These are phyloP conservation scores for Numenius arquata DNA, from an alignment of 2,113 vertebrate genomes.

Conservation along the genomic window DNA sequence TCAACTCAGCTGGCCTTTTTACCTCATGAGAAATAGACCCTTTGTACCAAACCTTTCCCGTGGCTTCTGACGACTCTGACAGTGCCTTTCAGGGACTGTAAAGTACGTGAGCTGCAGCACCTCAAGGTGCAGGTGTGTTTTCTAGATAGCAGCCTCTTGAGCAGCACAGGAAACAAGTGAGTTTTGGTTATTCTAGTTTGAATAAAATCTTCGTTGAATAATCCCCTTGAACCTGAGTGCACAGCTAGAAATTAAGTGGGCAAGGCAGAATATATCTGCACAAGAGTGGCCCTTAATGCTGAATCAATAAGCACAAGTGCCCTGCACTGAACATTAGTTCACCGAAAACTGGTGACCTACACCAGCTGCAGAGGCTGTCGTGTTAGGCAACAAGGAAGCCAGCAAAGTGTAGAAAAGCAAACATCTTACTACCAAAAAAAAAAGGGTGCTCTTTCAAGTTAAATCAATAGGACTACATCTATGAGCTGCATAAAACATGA, in stretches of 20 bases:
- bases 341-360: background rate
- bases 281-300: background rate
- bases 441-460: background rate
- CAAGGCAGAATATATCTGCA: background rate
- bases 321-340: background rate
- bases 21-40: fast-evolving
- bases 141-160: background rate
- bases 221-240: background rate
- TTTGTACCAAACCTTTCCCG: background rate
- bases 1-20: background rate
- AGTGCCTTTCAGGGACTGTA: background rate
- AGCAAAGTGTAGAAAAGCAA: background rate
- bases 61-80: background rate
- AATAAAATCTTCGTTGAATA: background rate
- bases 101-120: background rate
- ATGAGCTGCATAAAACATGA: constrained; percentile 56
- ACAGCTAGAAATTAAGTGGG: background rate
- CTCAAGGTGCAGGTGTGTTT: background rate
- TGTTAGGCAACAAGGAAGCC: background rate
- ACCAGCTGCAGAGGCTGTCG: background rate
- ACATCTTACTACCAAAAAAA: background rate
- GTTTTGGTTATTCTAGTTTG: background rate
- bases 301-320: background rate
- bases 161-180: background rate
- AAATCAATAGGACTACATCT: constrained; percentile 36